Evolutionary conservation across 2,113 vertebrate genomes (phyloP).

Genomic region (Suricata suricatta): DNA sequence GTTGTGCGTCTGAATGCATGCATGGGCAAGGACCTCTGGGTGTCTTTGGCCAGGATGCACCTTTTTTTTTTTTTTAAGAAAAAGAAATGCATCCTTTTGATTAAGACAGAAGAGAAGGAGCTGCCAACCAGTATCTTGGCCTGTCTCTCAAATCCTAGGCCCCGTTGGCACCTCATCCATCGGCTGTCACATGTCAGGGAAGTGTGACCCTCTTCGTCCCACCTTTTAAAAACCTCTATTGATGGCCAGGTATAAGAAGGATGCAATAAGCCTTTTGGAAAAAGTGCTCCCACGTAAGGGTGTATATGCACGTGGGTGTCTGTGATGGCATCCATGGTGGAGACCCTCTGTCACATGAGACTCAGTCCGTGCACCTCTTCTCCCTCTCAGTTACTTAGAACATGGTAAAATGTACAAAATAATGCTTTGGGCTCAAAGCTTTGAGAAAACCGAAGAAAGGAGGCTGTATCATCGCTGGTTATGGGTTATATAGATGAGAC

Average conservation of each 20-base stretch:
- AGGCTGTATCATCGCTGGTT: not conserved
- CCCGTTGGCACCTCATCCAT: rapidly evolving
- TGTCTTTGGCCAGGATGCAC: not conserved
- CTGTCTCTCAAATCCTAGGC: not conserved
- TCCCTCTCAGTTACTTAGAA: not conserved
- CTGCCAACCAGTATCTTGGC: not conserved
- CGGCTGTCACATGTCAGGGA: not conserved
- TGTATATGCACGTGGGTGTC: not conserved
- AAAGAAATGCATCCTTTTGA: not conserved
- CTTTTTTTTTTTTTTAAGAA: not conserved
- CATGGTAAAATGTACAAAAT: not conserved
- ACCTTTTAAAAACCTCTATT: not conserved
- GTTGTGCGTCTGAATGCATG: not conserved
- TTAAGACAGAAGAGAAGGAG: not conserved
- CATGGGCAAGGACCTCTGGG: not conserved
- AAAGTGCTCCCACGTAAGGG: not conserved
- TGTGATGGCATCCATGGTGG: not conserved
- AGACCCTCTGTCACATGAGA: not conserved
- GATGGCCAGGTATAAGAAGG: not conserved
- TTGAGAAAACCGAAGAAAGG: not conserved
- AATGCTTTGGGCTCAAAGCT: not conserved
- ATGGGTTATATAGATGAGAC: not conserved
- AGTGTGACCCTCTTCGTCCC: not conserved
- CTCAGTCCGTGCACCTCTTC: not conserved
- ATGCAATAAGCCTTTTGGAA: not conserved